These are phyloP conservation scores for Damaliscus lunatus DNA, from an alignment of 2,113 vertebrate species.

Conservation along the genomic window DNA sequence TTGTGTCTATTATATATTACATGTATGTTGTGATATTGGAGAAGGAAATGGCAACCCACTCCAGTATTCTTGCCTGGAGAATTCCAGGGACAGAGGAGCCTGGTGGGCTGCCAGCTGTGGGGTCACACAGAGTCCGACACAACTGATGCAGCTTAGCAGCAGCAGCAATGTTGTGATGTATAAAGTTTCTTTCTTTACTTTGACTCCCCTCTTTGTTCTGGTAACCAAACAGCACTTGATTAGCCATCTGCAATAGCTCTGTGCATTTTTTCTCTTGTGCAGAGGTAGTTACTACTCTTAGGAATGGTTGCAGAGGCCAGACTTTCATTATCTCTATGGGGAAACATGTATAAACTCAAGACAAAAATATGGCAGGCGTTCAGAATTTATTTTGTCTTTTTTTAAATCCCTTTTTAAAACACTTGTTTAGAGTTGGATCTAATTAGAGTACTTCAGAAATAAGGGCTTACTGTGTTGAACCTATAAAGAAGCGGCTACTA, in stretches of 20 bases:
- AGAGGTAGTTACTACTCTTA: not conserved
- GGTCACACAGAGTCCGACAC: not conserved
- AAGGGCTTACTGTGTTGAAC: not conserved
- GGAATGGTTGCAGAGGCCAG: conserved; percentile 8
- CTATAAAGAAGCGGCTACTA: conserved; percentile 10
- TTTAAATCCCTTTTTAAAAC: not conserved
- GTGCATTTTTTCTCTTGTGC: not conserved
- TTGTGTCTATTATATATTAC: not conserved
- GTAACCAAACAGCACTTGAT: not conserved
- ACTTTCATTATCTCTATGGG: conserved; percentile 29
- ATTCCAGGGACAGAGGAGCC: too few species aligned
- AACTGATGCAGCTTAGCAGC: not conserved
- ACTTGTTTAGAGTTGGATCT: conserved; percentile 14
- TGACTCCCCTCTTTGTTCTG: not conserved
- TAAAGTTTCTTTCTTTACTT: not conserved
- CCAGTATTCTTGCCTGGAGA: too few species aligned
- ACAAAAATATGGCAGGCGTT: not conserved
- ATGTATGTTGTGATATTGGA: not conserved
- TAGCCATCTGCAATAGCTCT: not conserved
- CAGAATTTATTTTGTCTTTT: not conserved
- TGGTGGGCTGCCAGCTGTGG: too few species aligned
- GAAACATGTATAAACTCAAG: conserved; percentile 32
- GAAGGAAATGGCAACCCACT: not conserved
- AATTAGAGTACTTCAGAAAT: conserved; percentile 55
- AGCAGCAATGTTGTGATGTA: not conserved